Evolutionary conservation across 2,113 vertebrate species (phyloP).

Genomic region (Cyanoramphus novaezelandiae): DNA sequence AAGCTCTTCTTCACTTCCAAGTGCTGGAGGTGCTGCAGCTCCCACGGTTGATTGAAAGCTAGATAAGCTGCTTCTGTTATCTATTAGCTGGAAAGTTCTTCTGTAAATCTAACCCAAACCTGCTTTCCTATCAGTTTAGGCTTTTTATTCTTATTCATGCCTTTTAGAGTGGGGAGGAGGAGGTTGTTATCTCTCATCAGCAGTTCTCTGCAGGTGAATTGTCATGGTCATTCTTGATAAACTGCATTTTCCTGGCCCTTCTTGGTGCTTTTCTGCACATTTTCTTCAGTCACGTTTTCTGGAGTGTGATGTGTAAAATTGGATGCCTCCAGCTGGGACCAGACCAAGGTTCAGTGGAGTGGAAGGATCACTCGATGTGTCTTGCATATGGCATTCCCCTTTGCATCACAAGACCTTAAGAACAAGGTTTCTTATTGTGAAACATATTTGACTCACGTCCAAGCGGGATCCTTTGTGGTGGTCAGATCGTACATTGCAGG

Average conservation of each 20-base stretch:
- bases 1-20: neutral
- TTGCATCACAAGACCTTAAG: neutral
- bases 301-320: neutral
- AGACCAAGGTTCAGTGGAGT: neutral
- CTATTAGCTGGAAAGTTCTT: neutral
- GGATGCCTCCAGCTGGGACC: neutral
- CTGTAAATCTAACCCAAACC: neutral
- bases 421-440: neutral
- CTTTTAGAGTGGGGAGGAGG: neutral
- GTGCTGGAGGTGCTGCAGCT: neutral
- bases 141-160: neutral
- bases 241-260: neutral
- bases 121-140: neutral
- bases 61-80: neutral
- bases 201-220: neutral
- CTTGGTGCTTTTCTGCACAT: neutral
- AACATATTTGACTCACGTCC: neutral
- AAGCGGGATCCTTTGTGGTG: neutral
- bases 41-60: neutral
- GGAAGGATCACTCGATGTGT: neutral
- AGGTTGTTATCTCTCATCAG: neutral
- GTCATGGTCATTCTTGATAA: accelerated
- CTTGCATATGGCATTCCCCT: neutral
- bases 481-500: neutral
- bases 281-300: neutral